These are phyloP conservation scores for Rhagonycha lutea DNA, from an alignment of 2,888 invertebrate species.

Conservation along the genomic window DNA sequence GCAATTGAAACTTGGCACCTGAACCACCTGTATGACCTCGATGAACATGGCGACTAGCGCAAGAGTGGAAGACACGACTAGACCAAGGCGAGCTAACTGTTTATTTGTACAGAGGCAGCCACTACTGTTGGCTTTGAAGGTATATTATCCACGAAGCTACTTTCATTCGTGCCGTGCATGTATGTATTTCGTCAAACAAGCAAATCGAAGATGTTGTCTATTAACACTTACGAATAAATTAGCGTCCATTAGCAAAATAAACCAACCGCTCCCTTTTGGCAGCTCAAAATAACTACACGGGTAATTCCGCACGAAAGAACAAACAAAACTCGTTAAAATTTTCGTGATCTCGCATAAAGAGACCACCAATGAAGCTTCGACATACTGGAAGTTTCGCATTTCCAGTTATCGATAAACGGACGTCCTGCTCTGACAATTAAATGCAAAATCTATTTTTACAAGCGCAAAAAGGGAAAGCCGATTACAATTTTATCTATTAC, in stretches of 20 bases:
- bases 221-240: not conserved
- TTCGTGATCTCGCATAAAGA: not conserved
- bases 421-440: not conserved
- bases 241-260: not conserved
- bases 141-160: not conserved
- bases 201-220: not conserved
- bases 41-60: slow-evolving; percentile 28
- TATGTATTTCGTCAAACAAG: not conserved
- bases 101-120: not conserved
- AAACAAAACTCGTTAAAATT: not conserved
- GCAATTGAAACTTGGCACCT: slow-evolving; percentile 14
- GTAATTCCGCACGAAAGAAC: not conserved
- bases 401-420: not conserved
- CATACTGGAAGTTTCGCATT: not conserved
- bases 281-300: not conserved
- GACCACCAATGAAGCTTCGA: not conserved
- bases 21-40: slow-evolving; percentile 19
- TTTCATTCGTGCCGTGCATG: not conserved
- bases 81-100: slow-evolving; percentile 1
- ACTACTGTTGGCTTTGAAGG: not conserved
- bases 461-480: too few species aligned
- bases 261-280: not conserved
- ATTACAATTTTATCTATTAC: too few species aligned
- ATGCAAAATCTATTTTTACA: too few species aligned
- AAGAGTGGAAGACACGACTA: slow-evolving; percentile 2